phyloP scores from a whole-genome alignment of 2,113 vertebrate genomes.

The Microtus richardsoni region DNA sequence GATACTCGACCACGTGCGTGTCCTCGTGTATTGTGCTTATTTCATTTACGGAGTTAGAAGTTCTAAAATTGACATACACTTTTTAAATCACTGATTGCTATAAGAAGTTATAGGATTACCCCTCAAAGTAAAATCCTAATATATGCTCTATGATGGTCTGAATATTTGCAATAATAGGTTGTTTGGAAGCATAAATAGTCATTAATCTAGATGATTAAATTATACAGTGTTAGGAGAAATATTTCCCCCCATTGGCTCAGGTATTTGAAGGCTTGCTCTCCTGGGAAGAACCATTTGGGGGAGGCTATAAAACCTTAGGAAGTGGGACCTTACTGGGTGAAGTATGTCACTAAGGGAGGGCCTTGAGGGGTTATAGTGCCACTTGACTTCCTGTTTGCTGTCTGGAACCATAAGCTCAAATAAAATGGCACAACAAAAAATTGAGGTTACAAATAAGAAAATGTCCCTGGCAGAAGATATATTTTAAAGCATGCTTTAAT shows the following conservation, averaged over 20 bases:
- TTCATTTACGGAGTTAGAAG: conserved; percentile 32
- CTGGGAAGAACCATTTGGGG: background rate
- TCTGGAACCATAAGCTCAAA: background rate
- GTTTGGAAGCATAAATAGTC: conserved; percentile 18
- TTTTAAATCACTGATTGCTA: conserved; percentile 46
- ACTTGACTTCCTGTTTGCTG: too few relatives aligned
- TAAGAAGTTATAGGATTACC: background rate
- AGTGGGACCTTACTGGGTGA: background rate
- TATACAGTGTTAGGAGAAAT: background rate
- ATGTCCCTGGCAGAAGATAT: background rate
- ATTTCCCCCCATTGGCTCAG: background rate
- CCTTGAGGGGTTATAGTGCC: background rate
- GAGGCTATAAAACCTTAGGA: background rate
- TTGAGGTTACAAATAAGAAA: conserved; percentile 7
- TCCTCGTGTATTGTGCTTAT: background rate
- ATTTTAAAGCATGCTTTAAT: background rate
- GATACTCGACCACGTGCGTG: background rate
- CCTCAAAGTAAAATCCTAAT: background rate
- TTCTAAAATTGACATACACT: background rate
- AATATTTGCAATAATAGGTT: background rate
- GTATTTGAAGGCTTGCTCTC: background rate
- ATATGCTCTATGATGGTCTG: background rate
- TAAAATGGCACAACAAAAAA: conserved; percentile 41
- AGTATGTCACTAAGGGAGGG: background rate
- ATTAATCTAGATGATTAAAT: conserved; percentile 43